Base-by-base conservation (phyloP, 2,113 vertebrate genomes). In the Perognathus longimembris region DNA sequence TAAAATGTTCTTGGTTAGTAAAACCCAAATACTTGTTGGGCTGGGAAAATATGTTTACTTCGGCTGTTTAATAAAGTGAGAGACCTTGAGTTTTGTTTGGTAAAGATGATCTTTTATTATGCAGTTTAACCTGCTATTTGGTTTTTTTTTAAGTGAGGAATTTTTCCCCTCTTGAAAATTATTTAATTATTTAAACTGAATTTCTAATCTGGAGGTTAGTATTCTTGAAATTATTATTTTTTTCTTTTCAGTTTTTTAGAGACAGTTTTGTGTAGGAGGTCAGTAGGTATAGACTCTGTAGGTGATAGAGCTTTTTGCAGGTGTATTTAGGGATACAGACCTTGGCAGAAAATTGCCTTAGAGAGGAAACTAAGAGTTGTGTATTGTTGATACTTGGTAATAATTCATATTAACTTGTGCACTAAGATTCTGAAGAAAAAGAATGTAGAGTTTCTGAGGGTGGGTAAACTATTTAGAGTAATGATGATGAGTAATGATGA, bases 51-150 rank as follows among this genome's bases (percentile, higher is more conserved):
- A 95, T 80, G 24, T 94, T 94, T 97, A 81, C 81, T 93, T 94
- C 45, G 73, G 78, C 77, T 97, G 77, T 97, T 98, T 91, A 96
- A 91, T 96, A 95, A 97, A 96, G 78, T 91, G 18, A 90, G 77
- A 82, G 96, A 85, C 95, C 94, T 97, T 97, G 95, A 96, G 71
- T 78, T 96, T 93, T 97, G 84, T 97, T 97, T 98, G 96, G 67
- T 42, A 88, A 85, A 95, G 96, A 63, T 96, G 93, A 97, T 90
- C 95, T 97, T 50, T 94, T 93, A 57, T 81, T 96, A 70, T 61
- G 82, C n/a, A 79, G 26, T 97, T 97, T 97, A 92, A 91, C 96
- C 94, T 94, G 91, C 64, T 11, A 26, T 12, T 6, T 74, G 6
- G 4, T 85, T 11, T 45, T 45, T 45, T 45, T 45, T n/a, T n/a